phyloP scores from a whole-genome alignment of 2,113 vertebrate species.

The Chrysochloris asiatica region DNA sequence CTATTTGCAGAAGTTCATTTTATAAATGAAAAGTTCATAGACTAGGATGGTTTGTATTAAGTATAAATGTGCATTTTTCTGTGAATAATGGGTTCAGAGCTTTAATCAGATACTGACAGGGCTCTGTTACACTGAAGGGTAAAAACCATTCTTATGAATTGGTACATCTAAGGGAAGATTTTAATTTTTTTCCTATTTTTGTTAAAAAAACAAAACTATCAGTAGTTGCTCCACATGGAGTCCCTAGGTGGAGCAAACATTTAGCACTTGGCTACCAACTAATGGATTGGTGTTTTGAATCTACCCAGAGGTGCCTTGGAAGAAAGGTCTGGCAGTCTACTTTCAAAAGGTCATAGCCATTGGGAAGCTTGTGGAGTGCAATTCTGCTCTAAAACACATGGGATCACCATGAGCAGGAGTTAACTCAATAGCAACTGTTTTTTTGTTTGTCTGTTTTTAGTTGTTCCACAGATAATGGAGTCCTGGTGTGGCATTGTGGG shows the following conservation, averaged over 20 bases:
- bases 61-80: background rate
- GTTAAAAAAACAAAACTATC: background rate
- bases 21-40: background rate
- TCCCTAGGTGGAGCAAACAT: background rate
- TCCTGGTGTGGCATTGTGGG: too few relatives aligned
- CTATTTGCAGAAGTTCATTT: constrained; percentile 10
- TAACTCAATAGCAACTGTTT: background rate
- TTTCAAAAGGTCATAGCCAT: background rate
- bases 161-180: background rate
- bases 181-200: constrained; percentile 20
- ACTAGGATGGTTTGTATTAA: background rate
- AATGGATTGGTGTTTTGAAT: background rate
- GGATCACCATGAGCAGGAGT: background rate
- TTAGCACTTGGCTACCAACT: background rate
- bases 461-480: background rate
- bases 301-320: background rate
- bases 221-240: background rate
- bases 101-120: constrained; percentile 1
- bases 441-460: background rate
- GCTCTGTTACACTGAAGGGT: background rate
- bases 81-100: background rate
- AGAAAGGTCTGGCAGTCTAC: background rate
- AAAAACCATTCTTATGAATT: background rate
- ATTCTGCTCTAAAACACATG: background rate
- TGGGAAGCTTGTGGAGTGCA: background rate